These are phyloP conservation scores for Stratiomys singularior DNA, from an alignment of 2,888 invertebrate genomes.

Conservation along the genomic window DNA sequence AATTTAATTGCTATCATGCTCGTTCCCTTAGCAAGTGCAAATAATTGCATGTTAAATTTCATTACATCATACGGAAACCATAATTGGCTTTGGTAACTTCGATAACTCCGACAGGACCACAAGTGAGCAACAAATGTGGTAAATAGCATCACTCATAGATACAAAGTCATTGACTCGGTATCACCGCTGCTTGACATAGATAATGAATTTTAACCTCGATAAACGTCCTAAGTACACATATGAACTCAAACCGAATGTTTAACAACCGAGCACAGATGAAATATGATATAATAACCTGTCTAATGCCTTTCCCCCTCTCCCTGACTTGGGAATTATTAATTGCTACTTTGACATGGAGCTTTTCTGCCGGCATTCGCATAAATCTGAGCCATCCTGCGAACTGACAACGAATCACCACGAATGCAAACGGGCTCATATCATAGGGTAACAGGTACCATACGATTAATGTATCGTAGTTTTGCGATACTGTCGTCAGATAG, in stretches of 20 bases:
- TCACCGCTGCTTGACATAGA: slow-evolving; percentile 32
- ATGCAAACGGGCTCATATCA: not conserved
- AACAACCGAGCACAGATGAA: slow-evolving; percentile 12
- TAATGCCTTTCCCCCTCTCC: slow-evolving; percentile 2
- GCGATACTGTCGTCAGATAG: slow-evolving; percentile 12
- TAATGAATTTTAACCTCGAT: slow-evolving; percentile 46
- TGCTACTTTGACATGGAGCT: slow-evolving; percentile 40
- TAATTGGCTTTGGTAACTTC: slow-evolving; percentile 39
- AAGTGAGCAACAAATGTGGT: slow-evolving; percentile 44
- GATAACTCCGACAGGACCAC: not conserved
- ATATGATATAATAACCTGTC: slow-evolving; percentile 25
- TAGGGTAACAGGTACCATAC: not conserved
- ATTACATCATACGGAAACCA: slow-evolving; percentile 18
- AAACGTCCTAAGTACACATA: slow-evolving; percentile 44
- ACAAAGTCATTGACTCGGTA: slow-evolving; percentile 44
- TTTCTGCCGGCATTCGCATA: not conserved
- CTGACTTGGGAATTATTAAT: slow-evolving; percentile 22
- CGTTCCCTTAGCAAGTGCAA: slow-evolving; percentile 29
- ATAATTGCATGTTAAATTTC: slow-evolving; percentile 19
- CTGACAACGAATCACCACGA: not conserved
- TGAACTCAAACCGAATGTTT: slow-evolving; percentile 4
- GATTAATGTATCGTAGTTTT: slow-evolving; percentile 7
- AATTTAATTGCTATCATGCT: too few species aligned
- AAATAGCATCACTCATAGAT: slow-evolving; percentile 1
- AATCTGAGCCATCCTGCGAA: not conserved